These are phyloP conservation scores for Nothobranchius furzeri DNA, from an alignment of 2,113 vertebrate genomes.

Conservation along the genomic window DNA sequence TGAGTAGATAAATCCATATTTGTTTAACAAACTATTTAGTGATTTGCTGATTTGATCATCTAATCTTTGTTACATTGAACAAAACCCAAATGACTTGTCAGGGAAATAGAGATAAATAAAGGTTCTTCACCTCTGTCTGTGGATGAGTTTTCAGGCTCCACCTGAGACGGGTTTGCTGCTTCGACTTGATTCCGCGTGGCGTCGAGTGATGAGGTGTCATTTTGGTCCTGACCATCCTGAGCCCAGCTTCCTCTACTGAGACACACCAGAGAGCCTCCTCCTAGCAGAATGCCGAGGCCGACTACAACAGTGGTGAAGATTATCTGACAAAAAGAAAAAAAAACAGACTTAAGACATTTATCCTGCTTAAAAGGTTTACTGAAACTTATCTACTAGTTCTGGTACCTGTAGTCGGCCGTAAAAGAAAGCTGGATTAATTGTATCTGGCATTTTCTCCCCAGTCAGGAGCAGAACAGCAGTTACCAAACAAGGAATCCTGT, in stretches of 20 bases:
- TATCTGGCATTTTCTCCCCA: slow-evolving; percentile 76
- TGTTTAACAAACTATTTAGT: no score
- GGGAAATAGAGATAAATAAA: no score
- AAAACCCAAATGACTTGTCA: neutral
- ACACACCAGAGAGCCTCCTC: slow-evolving; percentile 85
- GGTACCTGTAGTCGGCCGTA: slow-evolving; percentile 90
- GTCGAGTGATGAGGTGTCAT: slow-evolving; percentile 65
- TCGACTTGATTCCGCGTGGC: slow-evolving; percentile 66
- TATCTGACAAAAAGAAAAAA: slow-evolving; percentile 75
- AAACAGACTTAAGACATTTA: neutral
- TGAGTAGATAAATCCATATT: neutral
- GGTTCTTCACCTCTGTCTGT: slow-evolving; percentile 73
- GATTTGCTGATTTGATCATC: no score
- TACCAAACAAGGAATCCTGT: slow-evolving; percentile 84
- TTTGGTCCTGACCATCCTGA: slow-evolving; percentile 75
- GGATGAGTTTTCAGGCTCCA: slow-evolving; percentile 42
- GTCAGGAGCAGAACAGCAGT: slow-evolving; percentile 86
- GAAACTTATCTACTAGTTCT: no score
- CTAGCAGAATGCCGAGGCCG: slow-evolving; percentile 84
- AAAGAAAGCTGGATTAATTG: slow-evolving; percentile 89
- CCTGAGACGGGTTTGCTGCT: slow-evolving; percentile 44
- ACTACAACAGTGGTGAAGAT: slow-evolving; percentile 85
- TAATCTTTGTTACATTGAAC: neutral
- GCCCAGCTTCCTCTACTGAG: slow-evolving; percentile 86
- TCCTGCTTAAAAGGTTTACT: neutral